Conservation (phyloP, 2,888 invertebrate species). For the Fissipunctia ypsillon region DNA sequence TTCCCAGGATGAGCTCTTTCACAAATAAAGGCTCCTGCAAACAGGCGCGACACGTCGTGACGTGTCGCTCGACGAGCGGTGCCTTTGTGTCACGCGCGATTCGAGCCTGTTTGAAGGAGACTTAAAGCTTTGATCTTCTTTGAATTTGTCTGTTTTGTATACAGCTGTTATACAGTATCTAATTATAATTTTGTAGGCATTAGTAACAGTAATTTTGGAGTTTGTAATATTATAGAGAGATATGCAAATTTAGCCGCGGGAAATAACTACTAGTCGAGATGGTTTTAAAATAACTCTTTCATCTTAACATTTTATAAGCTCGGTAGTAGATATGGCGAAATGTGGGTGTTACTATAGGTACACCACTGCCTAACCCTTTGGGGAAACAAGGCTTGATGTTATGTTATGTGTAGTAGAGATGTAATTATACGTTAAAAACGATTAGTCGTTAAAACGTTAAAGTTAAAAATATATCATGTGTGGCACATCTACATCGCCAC, state of each 20-base stretch:
- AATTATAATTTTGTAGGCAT: slow-evolving; percentile 48
- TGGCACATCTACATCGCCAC: no score
- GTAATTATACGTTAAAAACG: background rate
- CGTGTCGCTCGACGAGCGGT: no score
- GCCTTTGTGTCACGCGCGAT: no score
- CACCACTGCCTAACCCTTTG: no score
- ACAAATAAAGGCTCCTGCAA: no score
- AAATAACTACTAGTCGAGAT: background rate
- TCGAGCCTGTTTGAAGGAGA: no score
- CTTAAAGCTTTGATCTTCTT: slow-evolving; percentile 37
- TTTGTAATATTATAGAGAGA: slow-evolving; percentile 37
- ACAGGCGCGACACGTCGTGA: no score
- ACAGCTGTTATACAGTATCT: slow-evolving; percentile 25
- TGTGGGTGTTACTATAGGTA: no score
- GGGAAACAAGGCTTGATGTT: no score
- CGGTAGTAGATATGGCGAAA: no score
- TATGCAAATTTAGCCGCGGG: slow-evolving; percentile 27
- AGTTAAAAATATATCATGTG: background rate
- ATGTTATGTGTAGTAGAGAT: background rate
- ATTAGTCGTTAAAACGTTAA: background rate
- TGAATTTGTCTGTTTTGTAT: background rate
- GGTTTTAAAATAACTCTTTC: background rate
- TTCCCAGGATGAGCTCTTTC: background rate
- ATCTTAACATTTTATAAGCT: slow-evolving; percentile 11
- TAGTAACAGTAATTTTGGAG: slow-evolving; percentile 40